Base-by-base conservation (phyloP, 1,140 invertebrate species). In the Lepidurus couesii region DNA sequence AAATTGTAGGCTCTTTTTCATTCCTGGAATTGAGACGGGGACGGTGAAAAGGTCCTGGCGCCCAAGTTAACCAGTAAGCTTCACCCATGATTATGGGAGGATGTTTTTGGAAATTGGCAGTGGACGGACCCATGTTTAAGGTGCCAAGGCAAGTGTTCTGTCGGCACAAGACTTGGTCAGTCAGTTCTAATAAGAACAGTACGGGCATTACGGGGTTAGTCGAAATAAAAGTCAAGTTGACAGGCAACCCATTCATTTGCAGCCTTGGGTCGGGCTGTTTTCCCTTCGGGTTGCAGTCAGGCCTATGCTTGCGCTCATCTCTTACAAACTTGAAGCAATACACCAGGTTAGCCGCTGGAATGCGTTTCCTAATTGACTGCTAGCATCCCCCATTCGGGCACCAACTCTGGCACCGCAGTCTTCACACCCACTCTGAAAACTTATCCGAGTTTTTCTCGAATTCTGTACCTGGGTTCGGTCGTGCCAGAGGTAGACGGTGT, bases 281-380 rank as follows among this genome's bases (percentile, higher is more conserved):
- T 21, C 53, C 53, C 53, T 65, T 7, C n/a, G 53, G 0, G n/a
- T 65, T 21, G 16, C 6, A 7, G 21, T 1, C 53, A 13, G 53
- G 21, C 13, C 16, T 21, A 65, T n/a, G 21, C 53, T 13, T 13
- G 8, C 21, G 6, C 53, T 65, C 53, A 21, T 65, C 53, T 21
- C 21, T 65, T 1, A 7, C 53, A 65, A 65, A 65, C 21, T 65
- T 65, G 16, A 65, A 65, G 21, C 34, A 65, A 21, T 21, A 65
- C 53, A 65, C 53, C 53, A 65, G 53, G 53, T 65, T 65, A 65
- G 53, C 53, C 53, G 53, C 53, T 65, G 53, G 53, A 65, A 65
- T 65, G 53, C 21, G 21, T 65, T 65, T 21, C 21, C 9, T 65
- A 65, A 65, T 65, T 21, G 53, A 65, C 53, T 65, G n/a, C 53